Evolutionary conservation across 2,797 vertebrate species (phyloP), one percentile per base, ranked within the genome.

Genomic region (Phalloptychus januarius): DNA sequence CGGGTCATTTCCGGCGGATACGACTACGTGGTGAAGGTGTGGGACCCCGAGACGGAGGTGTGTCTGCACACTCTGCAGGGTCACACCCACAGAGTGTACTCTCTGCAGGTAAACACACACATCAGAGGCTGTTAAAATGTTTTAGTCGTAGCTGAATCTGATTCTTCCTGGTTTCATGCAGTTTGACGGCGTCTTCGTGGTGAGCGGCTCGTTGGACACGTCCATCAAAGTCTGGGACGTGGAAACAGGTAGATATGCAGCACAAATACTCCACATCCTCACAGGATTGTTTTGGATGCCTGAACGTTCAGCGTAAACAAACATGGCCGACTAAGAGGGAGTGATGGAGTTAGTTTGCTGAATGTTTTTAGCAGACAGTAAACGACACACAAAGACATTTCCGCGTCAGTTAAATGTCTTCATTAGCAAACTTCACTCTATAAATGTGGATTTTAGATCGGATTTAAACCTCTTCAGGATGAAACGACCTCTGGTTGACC

Each of bases 1-100:
- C 96, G 97, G 54, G 97, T 98, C 88, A 97, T 98, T 87, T 98
- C 97, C 72, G 97, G 97, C 58, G 97, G 97, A 0, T 98, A 98
- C 87, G 97, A 98, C 95, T 97, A 97, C 93, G 97, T 97, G 97
- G 97, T 98, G 93, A 98, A 98, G 93, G 97, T 98, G 79, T 98
- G 97, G 97, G 97, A 98, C 94, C 97, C 97, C 13, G 97, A 98
- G 93, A 97, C 96, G 18, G 97, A 98, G 93, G 97, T 94, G 77
- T 98, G 97, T 92, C 96, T 98, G 75, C 97, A 98, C 96, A 98
- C 97, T 1, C 94, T 98, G 92, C 97, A 97, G 95, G 97, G 97
- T 83, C 97, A 98, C 95, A 98, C 97, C 79, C 98, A 98, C 93
- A 92, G 97, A 88, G 97, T 98, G 87, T 98, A 98, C 93, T 98